Conservation (phyloP, 2,888 invertebrate genomes). For the Drosophila paranaensis region DNA sequence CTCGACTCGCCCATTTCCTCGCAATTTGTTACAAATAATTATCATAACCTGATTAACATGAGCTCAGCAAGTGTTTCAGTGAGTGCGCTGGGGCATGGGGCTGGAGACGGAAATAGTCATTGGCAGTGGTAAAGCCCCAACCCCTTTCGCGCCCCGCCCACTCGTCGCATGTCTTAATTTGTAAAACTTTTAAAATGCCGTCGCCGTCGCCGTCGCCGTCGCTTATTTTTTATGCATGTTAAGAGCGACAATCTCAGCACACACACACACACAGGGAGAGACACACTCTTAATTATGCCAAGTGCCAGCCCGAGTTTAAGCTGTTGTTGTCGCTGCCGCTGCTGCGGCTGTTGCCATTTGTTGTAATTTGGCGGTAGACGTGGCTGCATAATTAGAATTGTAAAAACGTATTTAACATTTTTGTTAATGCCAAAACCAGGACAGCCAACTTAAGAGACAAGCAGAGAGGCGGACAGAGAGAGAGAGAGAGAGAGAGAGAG, state of each 20-base stretch:
- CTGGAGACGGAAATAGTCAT: slow-evolving; percentile 61
- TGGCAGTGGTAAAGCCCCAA: slow-evolving; percentile 24
- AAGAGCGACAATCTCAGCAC: slow-evolving; percentile 73
- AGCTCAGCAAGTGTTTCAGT: slow-evolving; percentile 68
- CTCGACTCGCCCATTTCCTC: slow-evolving; percentile 51
- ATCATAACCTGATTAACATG: slow-evolving; percentile 85
- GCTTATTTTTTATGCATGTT: slow-evolving; percentile 82
- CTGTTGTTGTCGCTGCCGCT: slow-evolving; percentile 25
- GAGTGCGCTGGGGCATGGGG: background rate
- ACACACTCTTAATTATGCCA: slow-evolving; percentile 72
- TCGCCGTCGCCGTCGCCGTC: slow-evolving; percentile 48
- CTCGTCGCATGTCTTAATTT: slow-evolving; percentile 64
- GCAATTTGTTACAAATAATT: slow-evolving; percentile 85
- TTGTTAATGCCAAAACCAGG: slow-evolving; percentile 34
- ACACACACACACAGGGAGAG: slow-evolving; percentile 34
- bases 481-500: background rate
- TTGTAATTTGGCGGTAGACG: slow-evolving; percentile 75
- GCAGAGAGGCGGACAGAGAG: background rate
- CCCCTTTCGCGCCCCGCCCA: slow-evolving; percentile 2
- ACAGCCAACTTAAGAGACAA: background rate
- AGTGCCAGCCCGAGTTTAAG: slow-evolving; percentile 58
- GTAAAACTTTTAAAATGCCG: slow-evolving; percentile 79
- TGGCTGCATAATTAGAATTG: slow-evolving; percentile 78
- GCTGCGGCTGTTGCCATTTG: slow-evolving; percentile 45
- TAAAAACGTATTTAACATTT: slow-evolving; percentile 68